Conservation (phyloP, 2,797 vertebrate genomes). For the Silurus lanzhouensis region DNA sequence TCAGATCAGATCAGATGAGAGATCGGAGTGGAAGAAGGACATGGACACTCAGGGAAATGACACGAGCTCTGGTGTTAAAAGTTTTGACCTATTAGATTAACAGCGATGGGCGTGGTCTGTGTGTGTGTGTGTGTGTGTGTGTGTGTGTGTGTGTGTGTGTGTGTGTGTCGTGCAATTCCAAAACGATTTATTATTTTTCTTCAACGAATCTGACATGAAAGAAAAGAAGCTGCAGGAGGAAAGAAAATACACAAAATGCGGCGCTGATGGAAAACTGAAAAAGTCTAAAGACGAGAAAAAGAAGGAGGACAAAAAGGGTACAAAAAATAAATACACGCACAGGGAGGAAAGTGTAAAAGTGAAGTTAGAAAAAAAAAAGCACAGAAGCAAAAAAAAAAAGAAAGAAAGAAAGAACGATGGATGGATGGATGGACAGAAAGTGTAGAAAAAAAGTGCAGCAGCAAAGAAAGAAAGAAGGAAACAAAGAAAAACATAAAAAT, state of each 20-base stretch:
- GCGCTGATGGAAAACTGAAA: no score
- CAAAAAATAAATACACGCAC: neutral
- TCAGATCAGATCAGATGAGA: neutral
- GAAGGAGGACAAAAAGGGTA: neutral
- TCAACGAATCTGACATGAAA: neutral
- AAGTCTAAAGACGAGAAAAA: neutral
- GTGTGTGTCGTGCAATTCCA: neutral
- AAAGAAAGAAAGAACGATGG: no score
- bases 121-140: constrained; percentile 6
- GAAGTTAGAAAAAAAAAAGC: neutral
- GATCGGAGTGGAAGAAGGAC: neutral
- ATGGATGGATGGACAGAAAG: no score
- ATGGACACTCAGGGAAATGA: neutral
- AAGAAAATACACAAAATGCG: no score
- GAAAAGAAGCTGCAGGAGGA: neutral
- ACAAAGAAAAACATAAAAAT: no score
- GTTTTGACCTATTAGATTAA: neutral
- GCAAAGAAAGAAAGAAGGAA: no score
- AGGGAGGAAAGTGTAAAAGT: neutral
- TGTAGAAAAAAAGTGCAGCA: no score
- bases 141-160: neutral
- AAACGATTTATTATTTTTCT: neutral
- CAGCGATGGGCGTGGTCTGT: neutral
- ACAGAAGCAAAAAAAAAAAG: neutral
- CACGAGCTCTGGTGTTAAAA: neutral